Percentiles rank a stretch among this genome's conserved stretches.
Evolutionary conservation across 2,797 vertebrate species (phyloP).

Genomic region (Cyprinodon diabolis): DNA sequence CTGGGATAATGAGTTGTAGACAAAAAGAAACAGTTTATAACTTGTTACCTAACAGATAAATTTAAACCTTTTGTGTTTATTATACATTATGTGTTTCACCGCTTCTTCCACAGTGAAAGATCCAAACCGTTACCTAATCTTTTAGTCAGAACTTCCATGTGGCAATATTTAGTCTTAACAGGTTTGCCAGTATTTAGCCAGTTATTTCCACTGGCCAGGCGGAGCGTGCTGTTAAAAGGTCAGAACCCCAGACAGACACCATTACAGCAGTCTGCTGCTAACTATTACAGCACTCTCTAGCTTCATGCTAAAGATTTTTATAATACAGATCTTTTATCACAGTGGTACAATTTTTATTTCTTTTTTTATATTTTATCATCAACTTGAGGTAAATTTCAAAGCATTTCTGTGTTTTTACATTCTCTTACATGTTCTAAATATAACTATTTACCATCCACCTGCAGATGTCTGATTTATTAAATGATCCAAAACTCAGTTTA

Average conservation of each 20-base stretch:
- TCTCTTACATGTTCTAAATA: conserved; percentile 4
- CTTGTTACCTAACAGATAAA: conserved; percentile 23
- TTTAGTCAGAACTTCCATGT: conserved; percentile 68
- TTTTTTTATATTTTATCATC: neutral
- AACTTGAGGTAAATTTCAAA: conserved; percentile 15
- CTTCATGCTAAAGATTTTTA: conserved; percentile 32
- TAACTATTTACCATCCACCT: conserved; percentile 2
- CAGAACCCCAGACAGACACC: conserved; percentile 60
- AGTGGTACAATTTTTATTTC: neutral
- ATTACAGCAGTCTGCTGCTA: conserved; percentile 54
- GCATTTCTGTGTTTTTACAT: conserved; percentile 16
- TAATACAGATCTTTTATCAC: conserved; percentile 17
- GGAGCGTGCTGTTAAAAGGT: conserved; percentile 39
- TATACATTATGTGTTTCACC: conserved; percentile 13
- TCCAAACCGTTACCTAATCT: conserved; percentile 66
- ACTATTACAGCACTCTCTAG: conserved; percentile 18
- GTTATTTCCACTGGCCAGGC: conserved; percentile 71
- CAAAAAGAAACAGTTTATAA: conserved; percentile 3
- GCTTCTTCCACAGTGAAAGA: conserved; percentile 32
- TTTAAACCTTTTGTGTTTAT: conserved; percentile 27
- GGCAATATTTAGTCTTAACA: conserved; percentile 58
- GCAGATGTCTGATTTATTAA: conserved; percentile 24
- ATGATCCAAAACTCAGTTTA: conserved; percentile 18
- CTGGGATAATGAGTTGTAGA: conserved; percentile 3
- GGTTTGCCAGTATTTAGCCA: conserved; percentile 55